Evolutionary conservation across 2,888 invertebrate species (phyloP), one percentile per base, ranked within the genome.

Genomic region (Quadroppia sp.): DNA sequence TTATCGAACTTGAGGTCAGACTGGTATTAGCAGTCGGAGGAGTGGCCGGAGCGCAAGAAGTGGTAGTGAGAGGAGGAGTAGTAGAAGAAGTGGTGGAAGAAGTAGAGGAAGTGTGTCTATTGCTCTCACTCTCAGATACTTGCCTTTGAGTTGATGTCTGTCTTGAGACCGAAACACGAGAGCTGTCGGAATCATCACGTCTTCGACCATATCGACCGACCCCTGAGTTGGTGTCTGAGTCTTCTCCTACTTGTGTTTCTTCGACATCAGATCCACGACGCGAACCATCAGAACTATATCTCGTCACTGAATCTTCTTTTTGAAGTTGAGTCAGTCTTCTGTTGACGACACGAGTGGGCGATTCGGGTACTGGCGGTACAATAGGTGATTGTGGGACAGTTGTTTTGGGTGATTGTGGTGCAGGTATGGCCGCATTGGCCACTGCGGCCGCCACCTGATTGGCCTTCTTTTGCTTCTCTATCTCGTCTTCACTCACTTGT

Each of bases 401-500:
- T 61, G 71, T 48, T 36, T 40, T 30, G 15, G 69, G 71, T 11
- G 50, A 71, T 53, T n/a, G 50, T 56, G 61, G 30, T 40, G 32
- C 28, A 30, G 71, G 70, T 40, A 40, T 32, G 30, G 50, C 61
- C 15, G 40, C 4, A 9, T 32, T n/a, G 40, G 67, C 40, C 40
- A 17, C 36, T 28, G 73, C 74, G 25, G 76, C 74, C 45, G 77
- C 76, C 15, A 76, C 87, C 82, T 92, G 92, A 80, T 91, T 93
- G 83, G 91, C 90, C 81, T 90, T 89, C 84, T 94, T 94, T 77
- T 91, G 90, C 80, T 89, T 88, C 13, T 90, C 86, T 77, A 94
- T 92, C 82, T 94, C 94, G 80, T 92, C 93, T 84, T 94, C 94
- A 81, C 91, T 91, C 77, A 89, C 87, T 83, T 92, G 92, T 76